Percentiles rank a stretch among this genome's conserved stretches.
These are phyloP conservation scores for Parascotia fuliginaria DNA, from an alignment of 2,888 invertebrate species.

Conservation along the genomic window DNA sequence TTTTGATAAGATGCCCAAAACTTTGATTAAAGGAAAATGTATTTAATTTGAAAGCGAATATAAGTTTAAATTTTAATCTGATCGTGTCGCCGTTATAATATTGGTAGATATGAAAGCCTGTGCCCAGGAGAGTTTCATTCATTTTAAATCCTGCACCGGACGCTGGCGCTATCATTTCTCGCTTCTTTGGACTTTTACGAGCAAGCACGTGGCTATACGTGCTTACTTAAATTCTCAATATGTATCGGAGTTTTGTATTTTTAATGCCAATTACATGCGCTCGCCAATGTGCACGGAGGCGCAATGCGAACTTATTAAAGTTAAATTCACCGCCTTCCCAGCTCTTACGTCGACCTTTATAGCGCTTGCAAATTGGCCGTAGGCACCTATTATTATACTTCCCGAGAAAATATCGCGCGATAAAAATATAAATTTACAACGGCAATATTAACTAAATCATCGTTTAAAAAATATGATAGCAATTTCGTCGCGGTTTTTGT, in stretches of 20 bases:
- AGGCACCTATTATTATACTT: constrained; percentile 20
- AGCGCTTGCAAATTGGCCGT: constrained; percentile 40
- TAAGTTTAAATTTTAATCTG: too few species aligned
- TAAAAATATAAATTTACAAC: constrained; percentile 27
- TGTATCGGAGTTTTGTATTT: constrained; percentile 48
- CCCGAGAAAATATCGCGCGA: constrained; percentile 18
- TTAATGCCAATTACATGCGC: constrained; percentile 51
- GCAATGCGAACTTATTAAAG: constrained; percentile 77
- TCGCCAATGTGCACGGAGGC: constrained; percentile 48
- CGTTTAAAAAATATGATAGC: constrained; percentile 27
- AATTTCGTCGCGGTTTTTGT: constrained; percentile 22
- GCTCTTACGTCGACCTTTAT: constrained; percentile 59
- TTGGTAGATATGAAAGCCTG: constrained; percentile 8
- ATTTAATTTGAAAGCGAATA: not conserved
- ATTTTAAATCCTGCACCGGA: constrained; percentile 18
- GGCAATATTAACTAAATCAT: constrained; percentile 28
- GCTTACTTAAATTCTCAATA: constrained; percentile 34
- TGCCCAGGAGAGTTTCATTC: constrained; percentile 15
- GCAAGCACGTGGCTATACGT: constrained; percentile 22
- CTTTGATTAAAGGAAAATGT: constrained; percentile 2
- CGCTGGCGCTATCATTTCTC: constrained; percentile 11
- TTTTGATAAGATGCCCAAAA: constrained; percentile 4
- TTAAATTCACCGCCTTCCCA: constrained; percentile 62
- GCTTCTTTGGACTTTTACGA: constrained; percentile 21
- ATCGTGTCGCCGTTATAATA: not conserved